Evolutionary conservation across 2,888 invertebrate genomes (phyloP), one percentile per base, ranked within the genome.

Genomic region (Melikaiella ostensackeni): DNA sequence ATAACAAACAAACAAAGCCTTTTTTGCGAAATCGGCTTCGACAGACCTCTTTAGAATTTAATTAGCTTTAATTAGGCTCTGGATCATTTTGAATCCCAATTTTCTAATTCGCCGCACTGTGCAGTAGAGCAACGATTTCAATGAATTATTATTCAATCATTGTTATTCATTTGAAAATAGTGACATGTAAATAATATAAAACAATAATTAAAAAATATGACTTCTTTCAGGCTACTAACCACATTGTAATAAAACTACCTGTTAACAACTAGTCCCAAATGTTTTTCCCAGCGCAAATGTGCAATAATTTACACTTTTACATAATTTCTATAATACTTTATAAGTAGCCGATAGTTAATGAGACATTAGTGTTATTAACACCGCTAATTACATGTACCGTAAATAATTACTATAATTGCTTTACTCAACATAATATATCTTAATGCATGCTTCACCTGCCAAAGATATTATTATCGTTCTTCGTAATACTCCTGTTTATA

Each of bases 331-430:
- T 66, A 66, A 66, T 19, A 19, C 27, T 3, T 30, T 46, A 19
- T n/a, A 50, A 27, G 24, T 66, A 27, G 16, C 46, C 19, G 46
- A 66, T 66, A 64, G 42, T 42, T 64, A 46, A 38, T 24, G 30
- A 66, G 19, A 46, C 11, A 66, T 30, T 46, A 46, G 11, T 46
- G 9, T 19, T 46, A 66, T 46, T 66, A 46, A 7, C 19, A 46
- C 16, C 30, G 46, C 42, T 50, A 66, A 66, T 46, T 27, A 46
- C 46, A 19, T 46, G 66, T 66, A 66, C 46, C 27, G 50, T 30
- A 19, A 66, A 66, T 46, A 66, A 66, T 66, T 66, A 19, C 66
- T 27, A 8, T 63, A 33, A 35, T n/a, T 63, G 62, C 62, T 33
- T 35, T 33, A 33, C 35, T 63, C 33, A 63, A 33, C 9, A 33